These are phyloP conservation scores for Oryctolagus cuniculus DNA, from an alignment of 2,113 vertebrate genomes.

Conservation along the genomic window mOryCun1.1 NC_091438.1:141261001-141261500, in stretches of 20 bases:
- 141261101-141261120: not conserved
- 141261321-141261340: no score
- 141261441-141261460: no score
- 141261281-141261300: no score
- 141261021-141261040: not conserved
- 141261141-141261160: slow-evolving; percentile 39
- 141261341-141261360: no score
- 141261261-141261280: no score
- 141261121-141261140: not conserved
- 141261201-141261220: not conserved
- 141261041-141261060: not conserved
- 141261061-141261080: slow-evolving; percentile 26
- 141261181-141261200: slow-evolving; percentile 56
- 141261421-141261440: no score
- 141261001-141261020: not conserved
- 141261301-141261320: no score
- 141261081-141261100: slow-evolving; percentile 32
- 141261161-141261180: slow-evolving; percentile 33
- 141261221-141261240: slow-evolving; percentile 33
- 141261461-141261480: no score
- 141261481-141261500: no score
- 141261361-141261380: no score
- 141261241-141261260: not conserved
- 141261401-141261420: no score
- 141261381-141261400: no score